Base-by-base conservation (phyloP, 2,113 vertebrate genomes). In the Perca schrenkii region DNA sequence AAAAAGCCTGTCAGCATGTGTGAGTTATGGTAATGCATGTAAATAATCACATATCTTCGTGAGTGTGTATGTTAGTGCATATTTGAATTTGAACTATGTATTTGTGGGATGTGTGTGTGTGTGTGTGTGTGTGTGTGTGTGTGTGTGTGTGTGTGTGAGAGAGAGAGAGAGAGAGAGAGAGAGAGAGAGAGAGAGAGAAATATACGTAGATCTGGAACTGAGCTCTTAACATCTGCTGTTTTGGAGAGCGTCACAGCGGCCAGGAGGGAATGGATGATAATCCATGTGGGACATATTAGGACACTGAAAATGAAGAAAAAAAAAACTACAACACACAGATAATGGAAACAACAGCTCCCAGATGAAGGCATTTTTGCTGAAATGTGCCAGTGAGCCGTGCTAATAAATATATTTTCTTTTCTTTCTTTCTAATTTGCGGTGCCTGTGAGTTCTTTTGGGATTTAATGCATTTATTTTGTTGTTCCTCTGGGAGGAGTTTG, bases 221-320 rank as follows among this genome's bases (percentile, higher is more conserved):
- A 84, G 64, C 63, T 74, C 64, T 78, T 17, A 52, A 89, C 89
- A 84, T 84, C 82, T 92, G 88, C 88, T 81, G 87, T 47, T 80
- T 80, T 79, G 69, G 74, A 87, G 22, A 77, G 54, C n/a, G 7
- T 81, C 74, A 15, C 68, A 54, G 36, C 77, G 71, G 74, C 70
- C 80, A 84, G 58, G n/a, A 83, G 84, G 80, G 84, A 87, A 70
- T 56, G 43, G 54, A 82, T 61, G 22, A 72, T 60, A 86, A 84
- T 82, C 77, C 88, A 79, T 62, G 49, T 77, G 83, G 80, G 87
- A 87, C 74, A 89, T 89, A 91, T 90, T 79, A 78, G 85, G 67
- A 78, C 76, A 82, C 19, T 15, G 56, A 79, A 70, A 61, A 61
- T 21, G 13, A 43, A n/a, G n/a, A 85, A 76, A 21, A 64, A 50